Base-by-base conservation (phyloP, 2,888 invertebrate genomes). In the Gnatocerus cornutus region DNA sequence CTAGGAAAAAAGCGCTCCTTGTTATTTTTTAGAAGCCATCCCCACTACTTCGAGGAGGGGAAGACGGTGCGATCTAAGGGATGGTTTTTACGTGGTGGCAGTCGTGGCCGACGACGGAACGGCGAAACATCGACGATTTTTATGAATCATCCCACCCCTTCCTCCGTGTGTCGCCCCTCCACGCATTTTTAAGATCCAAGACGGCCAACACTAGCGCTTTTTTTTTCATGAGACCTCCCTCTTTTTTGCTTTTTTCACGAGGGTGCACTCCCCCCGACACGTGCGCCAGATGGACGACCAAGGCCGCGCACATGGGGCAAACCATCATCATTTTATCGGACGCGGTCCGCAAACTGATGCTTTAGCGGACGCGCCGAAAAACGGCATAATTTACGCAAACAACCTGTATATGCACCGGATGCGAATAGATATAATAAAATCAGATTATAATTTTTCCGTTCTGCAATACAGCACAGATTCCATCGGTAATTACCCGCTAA, bases 1-100 rank as follows among this genome's bases (percentile, higher is more conserved):
- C 39, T 29, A 76, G 75, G 75, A 76, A 81, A 83, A 83, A 84
- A 83, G 80, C 76, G 77, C 82, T 81, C 80, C 81, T 82, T 82
- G 80, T 78, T 74, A 77, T 83, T 84, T 84, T 84, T 83, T 82
- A 76, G 73, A n/a, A 10, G 29, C 66, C 74, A 76, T 76, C 81
- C 82, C 83, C 80, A 69, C 83, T 78, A 59, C 29, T 1, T 6
- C 2, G 29, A 13, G 33, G 37, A 45, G 33, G 48, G 48, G 48
- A 56, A 14, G 29, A 21, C 21, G 21, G 21, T 21, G 21, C 61
- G 39, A 41, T 52, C 37, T 55, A 52, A 63, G 53, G 63, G 43
- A 13, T 29, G 29, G 37, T 41, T 52, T 48, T 61, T 37, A 43
- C 13, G 29, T 4, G 14, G 29, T 21, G 43, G 37, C 29, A 56